Evolutionary conservation across 2,797 vertebrate genomes (phyloP).

Genomic region (Alectoris magna): DNA sequence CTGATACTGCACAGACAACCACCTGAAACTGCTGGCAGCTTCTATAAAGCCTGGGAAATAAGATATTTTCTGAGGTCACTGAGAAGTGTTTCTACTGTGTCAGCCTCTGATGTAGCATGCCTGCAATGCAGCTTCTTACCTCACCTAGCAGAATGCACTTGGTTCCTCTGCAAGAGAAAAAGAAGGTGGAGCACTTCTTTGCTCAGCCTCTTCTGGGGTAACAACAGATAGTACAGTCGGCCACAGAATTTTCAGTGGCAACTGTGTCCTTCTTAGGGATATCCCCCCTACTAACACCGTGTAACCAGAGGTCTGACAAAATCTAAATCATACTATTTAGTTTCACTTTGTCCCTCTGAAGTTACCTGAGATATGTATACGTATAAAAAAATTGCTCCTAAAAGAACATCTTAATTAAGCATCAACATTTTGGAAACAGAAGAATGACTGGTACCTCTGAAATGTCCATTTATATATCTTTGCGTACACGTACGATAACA

Average conservation of each 20-base stretch:
- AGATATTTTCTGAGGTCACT: neutral
- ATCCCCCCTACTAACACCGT: neutral
- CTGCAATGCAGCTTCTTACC: neutral
- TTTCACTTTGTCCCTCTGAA: neutral
- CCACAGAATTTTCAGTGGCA: neutral
- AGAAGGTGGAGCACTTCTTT: neutral
- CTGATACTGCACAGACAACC: neutral
- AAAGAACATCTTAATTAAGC: neutral
- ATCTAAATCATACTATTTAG: neutral
- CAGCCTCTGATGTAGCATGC: neutral
- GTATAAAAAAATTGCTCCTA: neutral
- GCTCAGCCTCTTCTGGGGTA: neutral
- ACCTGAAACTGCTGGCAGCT: neutral
- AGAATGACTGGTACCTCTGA: neutral
- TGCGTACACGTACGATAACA: fast-evolving
- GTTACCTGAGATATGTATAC: fast-evolving
- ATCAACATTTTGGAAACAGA: neutral
- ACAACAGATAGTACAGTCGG: neutral
- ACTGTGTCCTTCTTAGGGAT: neutral
- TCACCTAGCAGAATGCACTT: neutral
- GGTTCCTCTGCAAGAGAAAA: neutral
- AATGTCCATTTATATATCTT: neutral
- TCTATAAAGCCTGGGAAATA: neutral
- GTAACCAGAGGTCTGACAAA: neutral
- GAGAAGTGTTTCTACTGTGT: neutral